Evolutionary conservation across 2,113 vertebrate genomes (phyloP), one percentile per base, ranked within the genome.

Genomic region (Melanocharis versteri): DNA sequence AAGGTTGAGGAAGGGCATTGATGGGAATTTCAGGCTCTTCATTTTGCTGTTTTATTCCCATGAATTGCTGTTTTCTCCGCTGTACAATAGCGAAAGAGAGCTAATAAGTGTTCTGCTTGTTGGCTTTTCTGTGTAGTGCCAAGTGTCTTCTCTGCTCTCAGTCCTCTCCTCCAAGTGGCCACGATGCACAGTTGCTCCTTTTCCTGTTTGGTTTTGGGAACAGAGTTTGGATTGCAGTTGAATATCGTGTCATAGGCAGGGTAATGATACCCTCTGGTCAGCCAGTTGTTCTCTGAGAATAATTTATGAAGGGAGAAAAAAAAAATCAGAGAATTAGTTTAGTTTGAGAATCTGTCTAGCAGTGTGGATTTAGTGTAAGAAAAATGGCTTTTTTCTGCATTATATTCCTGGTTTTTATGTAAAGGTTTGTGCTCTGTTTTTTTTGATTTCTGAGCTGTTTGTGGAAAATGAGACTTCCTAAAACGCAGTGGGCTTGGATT

Each of bases 181-280:
- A 40, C 15, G 30, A 35, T 70, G 86, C 64, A 54, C 73, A 80
- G 69, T 94, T 87, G 40, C 42, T 54, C 66, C 62, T 88, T 86
- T 95, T 94, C 80, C 94, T 96, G 89, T 90, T 93, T 93, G 92
- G 42, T 72, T 92, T 91, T 78, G 78, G 89, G 87, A 88, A 18
- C 51, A 37, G 4, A 60, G 75, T 92, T 91, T 66, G 88, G 44
- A 19, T 77, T 84, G 56, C 79, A 78, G 35, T 21, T 61, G 79
- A 42, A 73, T 83, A 18, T 75, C 73, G 15, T 48, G 39, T 51
- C 4, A 0, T 5, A 16, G 69, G 48, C 72, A 31, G 44, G 17
- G 10, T 47, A 42, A 31, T 33, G 78, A 45, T 61, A 48, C 20
- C 81, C 54, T 89, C 80, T 82, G 82, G 44, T 68, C 64, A 83